Evolutionary conservation across 2,797 vertebrate species (phyloP).

Genomic region (Helostoma temminkii): DNA sequence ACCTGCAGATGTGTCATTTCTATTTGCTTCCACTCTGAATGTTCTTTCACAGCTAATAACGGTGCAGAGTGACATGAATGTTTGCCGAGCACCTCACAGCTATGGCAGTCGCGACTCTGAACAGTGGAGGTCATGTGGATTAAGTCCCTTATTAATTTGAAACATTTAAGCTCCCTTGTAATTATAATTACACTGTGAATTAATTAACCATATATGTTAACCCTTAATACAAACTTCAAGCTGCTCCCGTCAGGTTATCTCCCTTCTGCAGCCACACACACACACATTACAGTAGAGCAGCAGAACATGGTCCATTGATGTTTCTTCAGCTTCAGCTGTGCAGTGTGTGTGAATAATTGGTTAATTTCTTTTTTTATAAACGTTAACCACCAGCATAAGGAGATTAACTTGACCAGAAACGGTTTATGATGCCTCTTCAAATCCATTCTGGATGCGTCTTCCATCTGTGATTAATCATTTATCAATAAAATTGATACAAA

Average conservation of each 20-base stretch:
- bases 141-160: constrained; percentile 6
- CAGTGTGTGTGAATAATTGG: background rate
- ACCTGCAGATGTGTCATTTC: background rate
- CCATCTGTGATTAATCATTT: background rate
- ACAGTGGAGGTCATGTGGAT: background rate
- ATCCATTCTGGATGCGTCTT: too few relatives aligned
- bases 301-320: background rate
- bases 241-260: constrained; percentile 27
- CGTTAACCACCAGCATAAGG: constrained; percentile 26
- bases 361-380: constrained; percentile 26
- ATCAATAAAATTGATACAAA: background rate
- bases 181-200: background rate
- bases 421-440: constrained; percentile 4
- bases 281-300: background rate
- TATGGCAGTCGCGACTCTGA: background rate
- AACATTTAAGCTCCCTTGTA: constrained; percentile 5
- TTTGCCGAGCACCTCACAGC: constrained; percentile 9
- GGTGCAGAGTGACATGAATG: background rate
- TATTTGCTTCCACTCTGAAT: background rate
- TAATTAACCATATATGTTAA: constrained; percentile 1
- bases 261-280: constrained; percentile 15
- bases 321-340: background rate
- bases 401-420: background rate
- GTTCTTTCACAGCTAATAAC: background rate
- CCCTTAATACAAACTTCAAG: constrained; percentile 1